A percentile compares a stretch with the other conserved stretches of the same genome.
phyloP scores from a whole-genome alignment of 2,888 invertebrate genomes.

The Campaea margaritaria region DNA sequence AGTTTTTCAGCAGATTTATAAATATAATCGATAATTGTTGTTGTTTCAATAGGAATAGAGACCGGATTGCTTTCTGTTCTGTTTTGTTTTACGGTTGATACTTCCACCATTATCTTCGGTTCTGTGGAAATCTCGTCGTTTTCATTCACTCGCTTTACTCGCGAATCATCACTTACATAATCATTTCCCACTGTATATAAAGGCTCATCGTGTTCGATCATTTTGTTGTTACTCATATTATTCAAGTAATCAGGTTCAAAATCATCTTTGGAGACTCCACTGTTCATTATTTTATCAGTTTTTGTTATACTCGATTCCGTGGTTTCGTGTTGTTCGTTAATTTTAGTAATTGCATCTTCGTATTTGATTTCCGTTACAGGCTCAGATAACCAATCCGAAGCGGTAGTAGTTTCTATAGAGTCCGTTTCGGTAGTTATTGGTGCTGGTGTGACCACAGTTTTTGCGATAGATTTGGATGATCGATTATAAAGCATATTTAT shows the following conservation, averaged over 20 bases:
- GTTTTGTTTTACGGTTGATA: constrained; percentile 11
- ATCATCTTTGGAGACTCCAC: constrained; percentile 64
- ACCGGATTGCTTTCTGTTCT: constrained; percentile 33
- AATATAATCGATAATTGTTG: constrained; percentile 71
- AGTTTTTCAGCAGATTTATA: constrained; percentile 61
- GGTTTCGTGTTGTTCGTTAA: constrained; percentile 55
- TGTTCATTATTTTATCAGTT: constrained; percentile 64
- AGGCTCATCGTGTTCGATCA: constrained; percentile 61
- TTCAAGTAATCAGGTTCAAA: constrained; percentile 77
- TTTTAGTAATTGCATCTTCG: constrained; percentile 62
- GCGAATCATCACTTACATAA: constrained; percentile 70
- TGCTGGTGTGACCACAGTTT: constrained; percentile 30
- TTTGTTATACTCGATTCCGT: constrained; percentile 59
- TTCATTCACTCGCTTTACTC: constrained; percentile 68
- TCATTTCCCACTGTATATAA: constrained; percentile 69
- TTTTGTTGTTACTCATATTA: constrained; percentile 61
- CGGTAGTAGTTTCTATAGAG: constrained; percentile 51
- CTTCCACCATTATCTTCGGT: constrained; percentile 19
- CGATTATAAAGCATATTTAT: constrained; percentile 70
- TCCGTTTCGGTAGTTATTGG: constrained; percentile 47
- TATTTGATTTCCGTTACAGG: constrained; percentile 69
- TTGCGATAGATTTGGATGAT: constrained; percentile 69
- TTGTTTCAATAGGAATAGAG: constrained; percentile 55
- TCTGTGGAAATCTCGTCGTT: constrained; percentile 44
- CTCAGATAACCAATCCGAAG: constrained; percentile 74